Base-by-base conservation (phyloP, 2,888 invertebrate genomes). In the Unio pictorum region DNA sequence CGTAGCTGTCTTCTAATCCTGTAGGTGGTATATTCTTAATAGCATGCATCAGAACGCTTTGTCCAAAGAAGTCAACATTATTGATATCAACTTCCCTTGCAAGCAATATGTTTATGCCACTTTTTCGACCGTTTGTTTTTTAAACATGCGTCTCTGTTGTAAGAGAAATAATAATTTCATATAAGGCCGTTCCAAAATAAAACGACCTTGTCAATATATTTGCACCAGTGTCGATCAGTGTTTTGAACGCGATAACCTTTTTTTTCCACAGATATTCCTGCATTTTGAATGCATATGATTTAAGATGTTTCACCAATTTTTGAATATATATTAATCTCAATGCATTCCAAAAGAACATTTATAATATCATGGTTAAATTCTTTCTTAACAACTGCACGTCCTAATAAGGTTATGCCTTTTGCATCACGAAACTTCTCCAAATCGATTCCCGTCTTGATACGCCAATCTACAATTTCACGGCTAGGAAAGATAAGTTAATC, bases 41-140 rank as follows among this genome's bases (percentile, higher is more conserved):
- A 28, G 57, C 30, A 56, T 20, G n/a, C 57, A 62, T 62, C 26
- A 64, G 57, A 8, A 56, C 56, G 20, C 56, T 64, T 55, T 64
- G 64, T n/a, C 34, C 57, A 26, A 55, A 56, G 56, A 55, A 64
- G 64, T 64, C 64, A 26, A 17, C 57, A 26, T n/a, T 18, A 64
- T 64, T 28, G 55, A 64, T 56, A 56, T 56, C 34, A 11, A 56
- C 15, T n/a, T 26, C 55, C 18, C 28, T 28, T 26, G 26, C 23
- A 30, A 64, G 17, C 7, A 64, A 18, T 26, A 30, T 6, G 57
- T 64, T 56, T 23, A 56, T 20, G 23, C 55, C 23, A 20, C 7
- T 4, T 28, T 64, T 64, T 56, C 64, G 56, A 6, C 56, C 23
- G 23, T 15, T 17, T 7, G 26, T 11, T 3, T 23, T 34, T 23